Base-by-base conservation (phyloP, 37 sponge, comb jelly and placozoan species). In the Ianthella basta region DNA sequence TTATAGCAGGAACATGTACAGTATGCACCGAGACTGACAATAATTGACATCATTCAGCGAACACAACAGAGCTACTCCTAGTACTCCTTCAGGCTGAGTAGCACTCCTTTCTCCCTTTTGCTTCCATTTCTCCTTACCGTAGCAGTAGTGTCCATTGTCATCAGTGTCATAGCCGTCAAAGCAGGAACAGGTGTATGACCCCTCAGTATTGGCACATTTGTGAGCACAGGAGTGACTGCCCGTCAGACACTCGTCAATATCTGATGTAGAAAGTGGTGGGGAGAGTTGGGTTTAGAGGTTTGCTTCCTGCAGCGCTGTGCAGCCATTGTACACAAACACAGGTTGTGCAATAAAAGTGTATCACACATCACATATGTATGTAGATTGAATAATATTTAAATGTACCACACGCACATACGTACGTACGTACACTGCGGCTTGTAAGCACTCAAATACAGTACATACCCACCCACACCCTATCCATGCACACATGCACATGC, bases 211-310 rank as follows among this genome's bases (percentile, higher is more conserved):
- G 35, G 29, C 68, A 69, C 94, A 94, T 23, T 37, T 41, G 24
- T 90, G 83, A 53, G 34, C 33, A 59, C 91, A 90, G 12, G 32
- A 35, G 27, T 80, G 80, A 72, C 69, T 82, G 0, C 40, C 77
- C 6, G 66, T 21, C 2, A n/a, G 15, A 82, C 94, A 94, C 55
- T 94, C 94, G 83, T 94, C 59, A 60, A 83, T 59, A 67, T 94
- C 94, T 90, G n/a, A 44, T 50, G 84, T 33, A 21, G 59, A 41
- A 13, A 35, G 33, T 27, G 44, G 19, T 15, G 30, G 4, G n/a
- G 18, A 53, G 4, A 85, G 18, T 37, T 4, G 67, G 20, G 18
- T 70, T 19, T 21, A 21, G 73, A 70, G 20, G 36, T 19, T 32
- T 23, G 33, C 36, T 70, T 70, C 36, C 35, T 21, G 18, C 15